Evolutionary conservation across 2,888 invertebrate species (phyloP).

Genomic region (Brachypalpus laphriformis): DNA sequence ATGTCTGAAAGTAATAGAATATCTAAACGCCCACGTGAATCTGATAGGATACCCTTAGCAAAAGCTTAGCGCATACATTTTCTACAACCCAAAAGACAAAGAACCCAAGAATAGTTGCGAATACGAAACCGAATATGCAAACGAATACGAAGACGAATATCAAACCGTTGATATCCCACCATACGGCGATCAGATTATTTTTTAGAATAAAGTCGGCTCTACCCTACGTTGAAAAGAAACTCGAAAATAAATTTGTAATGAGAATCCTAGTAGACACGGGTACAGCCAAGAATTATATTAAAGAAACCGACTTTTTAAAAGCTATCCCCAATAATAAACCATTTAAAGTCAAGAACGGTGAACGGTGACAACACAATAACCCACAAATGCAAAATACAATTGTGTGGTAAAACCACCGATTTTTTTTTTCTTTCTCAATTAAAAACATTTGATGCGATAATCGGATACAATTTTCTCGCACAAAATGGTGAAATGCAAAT

Average conservation of each 20-base stretch:
- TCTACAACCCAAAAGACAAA: not conserved
- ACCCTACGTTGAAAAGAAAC: too few species aligned
- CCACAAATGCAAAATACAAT: slow-evolving; percentile 20
- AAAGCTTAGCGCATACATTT: not conserved
- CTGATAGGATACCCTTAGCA: too few species aligned
- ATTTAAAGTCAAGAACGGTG: slow-evolving; percentile 19
- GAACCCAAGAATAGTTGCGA: not conserved
- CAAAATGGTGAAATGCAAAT: too few species aligned
- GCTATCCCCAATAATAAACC: slow-evolving; percentile 1
- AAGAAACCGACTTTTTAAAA: not conserved
- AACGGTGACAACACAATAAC: slow-evolving; percentile 21
- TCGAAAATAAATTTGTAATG: not conserved
- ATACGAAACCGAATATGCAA: too few species aligned
- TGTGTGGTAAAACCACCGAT: slow-evolving; percentile 6
- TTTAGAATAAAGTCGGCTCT: not conserved
- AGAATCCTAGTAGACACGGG: not conserved
- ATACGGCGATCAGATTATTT: not conserved
- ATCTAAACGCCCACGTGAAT: too few species aligned
- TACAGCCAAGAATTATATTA: not conserved
- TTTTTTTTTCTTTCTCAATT: slow-evolving; percentile 16
- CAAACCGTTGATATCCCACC: not conserved
- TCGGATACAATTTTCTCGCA: slow-evolving; percentile 19
- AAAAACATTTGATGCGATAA: slow-evolving; percentile 32
- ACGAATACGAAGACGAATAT: too few species aligned
- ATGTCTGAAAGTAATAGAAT: too few species aligned